Evolutionary conservation across 2,113 vertebrate genomes (phyloP).

Genomic region (Maccullochella peelii): DNA sequence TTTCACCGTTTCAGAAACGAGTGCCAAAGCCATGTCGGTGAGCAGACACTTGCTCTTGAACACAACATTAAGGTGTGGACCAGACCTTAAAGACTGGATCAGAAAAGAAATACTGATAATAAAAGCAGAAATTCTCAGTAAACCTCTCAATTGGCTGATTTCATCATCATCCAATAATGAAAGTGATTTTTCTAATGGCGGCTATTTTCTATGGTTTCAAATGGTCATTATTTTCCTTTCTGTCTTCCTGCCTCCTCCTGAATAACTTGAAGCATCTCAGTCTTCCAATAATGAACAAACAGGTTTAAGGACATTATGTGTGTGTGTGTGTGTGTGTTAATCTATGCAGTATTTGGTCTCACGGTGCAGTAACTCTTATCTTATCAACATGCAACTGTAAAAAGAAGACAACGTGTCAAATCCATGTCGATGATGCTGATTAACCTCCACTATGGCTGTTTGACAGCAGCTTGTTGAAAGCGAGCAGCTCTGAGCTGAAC

Average conservation of each 20-base stretch:
- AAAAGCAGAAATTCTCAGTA: background rate
- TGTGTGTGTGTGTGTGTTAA: slow-evolving; percentile 27
- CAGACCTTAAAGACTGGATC: background rate
- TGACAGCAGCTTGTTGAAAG: background rate
- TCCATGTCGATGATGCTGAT: slow-evolving; percentile 30
- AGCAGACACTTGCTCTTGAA: background rate
- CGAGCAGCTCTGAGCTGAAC: slow-evolving; percentile 17
- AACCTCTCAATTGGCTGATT: background rate
- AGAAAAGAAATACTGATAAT: slow-evolving; percentile 1
- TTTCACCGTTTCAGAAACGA: background rate
- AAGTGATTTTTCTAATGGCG: background rate
- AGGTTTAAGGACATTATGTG: slow-evolving; percentile 14
- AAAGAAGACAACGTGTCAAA: slow-evolving; percentile 31
- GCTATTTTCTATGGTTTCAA: slow-evolving; percentile 42
- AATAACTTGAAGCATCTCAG: slow-evolving; percentile 72
- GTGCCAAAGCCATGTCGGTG: background rate
- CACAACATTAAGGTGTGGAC: background rate
- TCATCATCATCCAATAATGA: background rate
- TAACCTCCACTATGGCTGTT: background rate
- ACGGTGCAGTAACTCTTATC: slow-evolving; percentile 17
- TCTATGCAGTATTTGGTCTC: slow-evolving; percentile 64
- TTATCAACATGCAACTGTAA: slow-evolving; percentile 18
- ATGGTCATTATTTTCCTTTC: slow-evolving; percentile 26
- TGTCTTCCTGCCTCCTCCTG: slow-evolving; percentile 68
- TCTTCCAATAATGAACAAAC: slow-evolving; percentile 66